phyloP scores from a whole-genome alignment of 2,113 vertebrate species.

The Aspiorhynchus laticeps region DNA sequence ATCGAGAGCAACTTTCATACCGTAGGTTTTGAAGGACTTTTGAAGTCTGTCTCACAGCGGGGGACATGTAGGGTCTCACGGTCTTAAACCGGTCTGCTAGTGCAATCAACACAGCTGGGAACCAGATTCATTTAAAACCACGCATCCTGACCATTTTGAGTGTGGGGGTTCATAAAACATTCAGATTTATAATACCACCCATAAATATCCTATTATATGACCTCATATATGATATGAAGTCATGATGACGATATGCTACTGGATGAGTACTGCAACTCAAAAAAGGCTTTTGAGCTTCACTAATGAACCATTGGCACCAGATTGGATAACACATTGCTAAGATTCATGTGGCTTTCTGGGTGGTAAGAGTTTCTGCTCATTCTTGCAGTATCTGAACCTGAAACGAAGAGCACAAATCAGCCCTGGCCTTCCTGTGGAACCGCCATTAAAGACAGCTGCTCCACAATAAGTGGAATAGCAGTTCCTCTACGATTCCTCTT shows the following conservation, averaged over 20 bases:
- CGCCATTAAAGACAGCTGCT: constrained; percentile 40
- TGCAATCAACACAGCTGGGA: constrained; percentile 30
- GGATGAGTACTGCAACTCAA: not conserved
- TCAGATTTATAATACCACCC: not conserved
- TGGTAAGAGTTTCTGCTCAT: not conserved
- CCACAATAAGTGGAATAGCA: constrained; percentile 50
- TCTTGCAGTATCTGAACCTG: constrained; percentile 20
- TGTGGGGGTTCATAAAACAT: constrained; percentile 10
- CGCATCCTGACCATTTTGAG: not conserved
- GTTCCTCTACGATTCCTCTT: constrained; percentile 33
- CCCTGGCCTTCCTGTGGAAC: constrained; percentile 21
- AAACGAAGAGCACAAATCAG: constrained; percentile 45
- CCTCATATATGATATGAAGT: not conserved
- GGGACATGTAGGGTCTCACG: constrained; percentile 26
- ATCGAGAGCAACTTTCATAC: constrained; percentile 3
- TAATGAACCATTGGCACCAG: not conserved
- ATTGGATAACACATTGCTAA: not conserved
- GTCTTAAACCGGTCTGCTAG: constrained; percentile 31
- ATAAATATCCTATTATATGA: not conserved
- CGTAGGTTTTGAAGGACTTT: not conserved
- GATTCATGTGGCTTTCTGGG: constrained; percentile 19
- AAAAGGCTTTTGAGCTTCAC: not conserved
- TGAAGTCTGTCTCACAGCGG: constrained; percentile 27
- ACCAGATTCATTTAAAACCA: constrained; percentile 30
- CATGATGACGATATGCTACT: not conserved